Evolutionary conservation across 2,888 invertebrate genomes (phyloP), one percentile per base, ranked within the genome.

Genomic region (Eristalis pertinax): DNA sequence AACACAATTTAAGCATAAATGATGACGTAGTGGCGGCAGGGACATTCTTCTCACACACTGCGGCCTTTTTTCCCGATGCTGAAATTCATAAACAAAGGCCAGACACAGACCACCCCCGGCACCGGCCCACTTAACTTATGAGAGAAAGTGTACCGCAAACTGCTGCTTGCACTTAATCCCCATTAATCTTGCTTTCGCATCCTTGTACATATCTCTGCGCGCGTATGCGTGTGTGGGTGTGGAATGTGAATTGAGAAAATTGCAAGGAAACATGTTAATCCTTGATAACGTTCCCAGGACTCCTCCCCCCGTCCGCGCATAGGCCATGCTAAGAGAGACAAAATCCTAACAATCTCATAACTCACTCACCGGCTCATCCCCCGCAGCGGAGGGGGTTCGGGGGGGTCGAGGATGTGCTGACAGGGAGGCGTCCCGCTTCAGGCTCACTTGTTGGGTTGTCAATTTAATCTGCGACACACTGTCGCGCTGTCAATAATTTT

Each of bases 1-100:
- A 87, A 87, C 73, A 87, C 87, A 87, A 87, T 87, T 87, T 87
- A 87, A 87, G 87, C 76, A 84, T 83, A 87, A 87, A 83, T 87
- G 75, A 87, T 87, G 79, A 87, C 79, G 72, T 62, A 68, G 50
- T 50, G 50, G 50, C 19, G 50, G 68, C 79, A 63, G 75, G 74
- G 75, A 63, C 69, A 62, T 62, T 50, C 75, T 38, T 70, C 56
- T 58, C 24, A 26, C 29, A 38, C 22, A 60, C 35, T 50, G 56
- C 56, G 69, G 32, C 13, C n/a, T 80, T 74, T 70, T 74, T 64
- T 64, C 50, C 68, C 35, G 60, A 43, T 68, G 58, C 69, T 87
- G 35, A 76, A 84, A 84, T 76, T 87, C 87, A 87, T 87, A 87
- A 87, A 80, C 87, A 87, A 84, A 85, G 72, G 70, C 60, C 74